Evolutionary conservation across 35 echinoderm and acorn worm genomes (phyloP).

Genomic region (Apostichopus parvimensis): DNA sequence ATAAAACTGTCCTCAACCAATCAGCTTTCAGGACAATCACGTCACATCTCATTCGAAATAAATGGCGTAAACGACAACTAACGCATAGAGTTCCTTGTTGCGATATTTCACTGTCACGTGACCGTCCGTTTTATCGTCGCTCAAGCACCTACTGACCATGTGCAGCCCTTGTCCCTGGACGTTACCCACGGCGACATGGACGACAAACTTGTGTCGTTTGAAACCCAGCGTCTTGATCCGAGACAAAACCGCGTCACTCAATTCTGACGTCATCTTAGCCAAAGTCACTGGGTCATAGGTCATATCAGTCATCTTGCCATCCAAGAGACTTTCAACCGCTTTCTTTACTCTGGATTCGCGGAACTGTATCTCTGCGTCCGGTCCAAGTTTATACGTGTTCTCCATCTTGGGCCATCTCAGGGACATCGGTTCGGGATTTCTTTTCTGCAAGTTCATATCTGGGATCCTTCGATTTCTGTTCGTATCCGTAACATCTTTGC

Average conservation of each 20-base stretch:
- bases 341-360: background rate
- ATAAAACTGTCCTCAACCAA: too few relatives aligned
- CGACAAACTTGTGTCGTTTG: slow-evolving; percentile 58
- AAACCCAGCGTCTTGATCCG: slow-evolving; percentile 60
- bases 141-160: slow-evolving; percentile 54
- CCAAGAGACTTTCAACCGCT: background rate
- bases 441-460: background rate
- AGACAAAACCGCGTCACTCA: slow-evolving; percentile 47
- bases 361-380: slow-evolving; percentile 6
- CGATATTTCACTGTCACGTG: slow-evolving; percentile 40
- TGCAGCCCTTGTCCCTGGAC: slow-evolving; percentile 36
- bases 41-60: slow-evolving; percentile 48
- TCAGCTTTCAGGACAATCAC: too few relatives aligned
- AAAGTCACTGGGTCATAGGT: slow-evolving; percentile 22
- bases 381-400: slow-evolving; percentile 66
- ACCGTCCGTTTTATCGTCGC: slow-evolving; percentile 60
- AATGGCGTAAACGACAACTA: slow-evolving; percentile 55
- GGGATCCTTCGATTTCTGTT: background rate
- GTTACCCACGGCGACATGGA: slow-evolving; percentile 48
- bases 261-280: slow-evolving; percentile 4
- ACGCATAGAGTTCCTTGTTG: slow-evolving; percentile 36
- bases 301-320: background rate
- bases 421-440: background rate
- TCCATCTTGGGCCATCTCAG: background rate
- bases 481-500: background rate